These are phyloP conservation scores for Astatoreochromis straeleni DNA, from an alignment of 2,113 vertebrate genomes.

Conservation along the genomic window DNA sequence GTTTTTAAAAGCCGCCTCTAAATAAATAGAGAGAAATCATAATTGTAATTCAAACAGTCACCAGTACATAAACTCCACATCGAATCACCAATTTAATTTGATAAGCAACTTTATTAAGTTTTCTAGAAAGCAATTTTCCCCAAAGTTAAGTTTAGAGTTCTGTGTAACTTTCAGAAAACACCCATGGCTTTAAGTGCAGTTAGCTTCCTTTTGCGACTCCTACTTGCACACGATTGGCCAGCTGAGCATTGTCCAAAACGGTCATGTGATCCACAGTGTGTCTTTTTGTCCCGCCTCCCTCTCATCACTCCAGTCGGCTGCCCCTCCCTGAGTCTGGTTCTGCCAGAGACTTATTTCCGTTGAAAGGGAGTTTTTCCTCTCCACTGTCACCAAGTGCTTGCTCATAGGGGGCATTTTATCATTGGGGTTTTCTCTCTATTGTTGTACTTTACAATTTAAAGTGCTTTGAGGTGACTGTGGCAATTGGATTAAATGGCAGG, in stretches of 20 bases:
- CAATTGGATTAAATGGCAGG: background rate
- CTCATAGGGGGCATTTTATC: background rate
- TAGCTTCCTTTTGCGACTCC: background rate
- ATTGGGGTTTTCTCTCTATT: background rate
- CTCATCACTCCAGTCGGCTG: background rate
- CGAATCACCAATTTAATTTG: background rate
- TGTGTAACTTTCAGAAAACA: background rate
- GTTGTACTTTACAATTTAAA: background rate
- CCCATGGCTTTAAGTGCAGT: background rate
- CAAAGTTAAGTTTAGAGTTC: background rate
- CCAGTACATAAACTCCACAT: background rate
- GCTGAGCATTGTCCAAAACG: background rate
- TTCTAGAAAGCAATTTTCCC: background rate
- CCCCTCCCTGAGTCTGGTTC: background rate
- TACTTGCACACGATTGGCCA: background rate
- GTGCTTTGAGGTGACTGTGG: background rate
- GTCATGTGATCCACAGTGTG: background rate
- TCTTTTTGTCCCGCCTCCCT: background rate
- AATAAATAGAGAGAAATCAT: background rate
- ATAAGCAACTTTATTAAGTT: background rate
- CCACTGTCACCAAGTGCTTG: background rate
- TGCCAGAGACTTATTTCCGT: background rate
- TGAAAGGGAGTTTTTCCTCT: background rate
- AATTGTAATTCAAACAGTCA: background rate
- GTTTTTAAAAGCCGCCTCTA: background rate